A percentile compares a stretch with the other conserved stretches of the same genome.
Conservation (phyloP, 1,140 invertebrate species). For the Philopotamus ludificatus region DNA sequence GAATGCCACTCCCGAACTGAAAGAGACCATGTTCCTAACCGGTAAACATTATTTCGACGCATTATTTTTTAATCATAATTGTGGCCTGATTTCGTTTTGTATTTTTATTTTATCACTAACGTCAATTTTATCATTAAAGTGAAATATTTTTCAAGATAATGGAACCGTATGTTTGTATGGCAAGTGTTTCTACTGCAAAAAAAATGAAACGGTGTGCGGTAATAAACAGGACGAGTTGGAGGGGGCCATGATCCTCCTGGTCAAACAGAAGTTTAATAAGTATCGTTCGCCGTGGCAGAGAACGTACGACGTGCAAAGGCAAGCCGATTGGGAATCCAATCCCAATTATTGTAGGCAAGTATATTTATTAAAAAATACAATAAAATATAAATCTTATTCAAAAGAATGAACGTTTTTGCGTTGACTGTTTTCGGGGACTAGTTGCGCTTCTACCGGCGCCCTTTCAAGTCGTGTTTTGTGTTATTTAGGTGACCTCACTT, state of each 20-base stretch:
- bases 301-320: slow-evolving; percentile 75
- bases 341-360: slow-evolving; percentile 73
- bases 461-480: no score
- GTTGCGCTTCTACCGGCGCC: no score
- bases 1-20: slow-evolving; percentile 65
- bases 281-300: slow-evolving; percentile 85
- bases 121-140: slow-evolving; percentile 2
- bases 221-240: slow-evolving; percentile 67
- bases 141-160: slow-evolving; percentile 47
- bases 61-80: slow-evolving; percentile 9
- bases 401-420: no score
- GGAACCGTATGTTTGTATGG: slow-evolving; percentile 79
- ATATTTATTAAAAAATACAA: background rate
- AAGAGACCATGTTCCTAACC: slow-evolving; percentile 58
- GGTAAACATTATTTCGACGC: slow-evolving; percentile 43
- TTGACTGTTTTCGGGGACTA: no score
- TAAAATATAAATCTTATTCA: background rate
- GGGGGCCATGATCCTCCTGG: slow-evolving; percentile 81
- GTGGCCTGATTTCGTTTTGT: background rate
- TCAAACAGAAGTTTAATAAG: slow-evolving; percentile 69
- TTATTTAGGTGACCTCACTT: no score
- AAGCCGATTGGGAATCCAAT: slow-evolving; percentile 79
- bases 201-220: slow-evolving; percentile 79
- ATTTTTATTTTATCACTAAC: slow-evolving; percentile 14
- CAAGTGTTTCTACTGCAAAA: slow-evolving; percentile 84